These are phyloP conservation scores for Mugil cephalus DNA, from an alignment of 2,113 vertebrate species.

Conservation along the genomic window DNA sequence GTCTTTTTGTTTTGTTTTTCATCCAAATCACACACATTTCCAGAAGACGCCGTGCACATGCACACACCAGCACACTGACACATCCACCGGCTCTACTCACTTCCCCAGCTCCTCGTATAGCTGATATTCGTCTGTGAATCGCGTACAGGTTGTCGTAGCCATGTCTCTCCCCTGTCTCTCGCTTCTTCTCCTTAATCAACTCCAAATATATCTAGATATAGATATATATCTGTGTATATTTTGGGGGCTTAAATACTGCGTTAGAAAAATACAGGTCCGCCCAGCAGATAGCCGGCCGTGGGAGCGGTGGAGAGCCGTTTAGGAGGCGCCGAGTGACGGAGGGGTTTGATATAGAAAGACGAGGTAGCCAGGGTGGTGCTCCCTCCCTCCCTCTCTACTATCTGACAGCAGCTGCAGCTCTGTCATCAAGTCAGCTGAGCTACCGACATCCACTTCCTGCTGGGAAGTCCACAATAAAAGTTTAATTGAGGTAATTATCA, in stretches of 20 bases:
- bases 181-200: constrained; percentile 40
- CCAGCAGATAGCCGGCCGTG: constrained; percentile 55
- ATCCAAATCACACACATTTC: fast-evolving
- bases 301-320: constrained; percentile 47
- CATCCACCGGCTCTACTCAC: constrained; percentile 81
- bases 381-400: constrained; percentile 14
- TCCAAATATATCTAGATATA: constrained; percentile 9
- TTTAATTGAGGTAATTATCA: no score
- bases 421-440: background rate
- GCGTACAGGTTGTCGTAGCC: constrained; percentile 95
- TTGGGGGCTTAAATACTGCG: constrained; percentile 12
- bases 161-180: constrained; percentile 81
- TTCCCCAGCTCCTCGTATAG: constrained; percentile 97
- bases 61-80: background rate
- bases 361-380: constrained; percentile 22
- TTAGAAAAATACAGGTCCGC: constrained; percentile 40
- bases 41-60: background rate
- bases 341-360: constrained; percentile 33
- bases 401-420: constrained; percentile 47
- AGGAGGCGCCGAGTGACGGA: constrained; percentile 43
- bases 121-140: constrained; percentile 96
- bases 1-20: no score
- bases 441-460: background rate
- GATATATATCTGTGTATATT: background rate
- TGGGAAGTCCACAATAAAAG: constrained; percentile 35